Conservation (phyloP, 2,797 vertebrate species). For the Labroides dimidiatus region DNA sequence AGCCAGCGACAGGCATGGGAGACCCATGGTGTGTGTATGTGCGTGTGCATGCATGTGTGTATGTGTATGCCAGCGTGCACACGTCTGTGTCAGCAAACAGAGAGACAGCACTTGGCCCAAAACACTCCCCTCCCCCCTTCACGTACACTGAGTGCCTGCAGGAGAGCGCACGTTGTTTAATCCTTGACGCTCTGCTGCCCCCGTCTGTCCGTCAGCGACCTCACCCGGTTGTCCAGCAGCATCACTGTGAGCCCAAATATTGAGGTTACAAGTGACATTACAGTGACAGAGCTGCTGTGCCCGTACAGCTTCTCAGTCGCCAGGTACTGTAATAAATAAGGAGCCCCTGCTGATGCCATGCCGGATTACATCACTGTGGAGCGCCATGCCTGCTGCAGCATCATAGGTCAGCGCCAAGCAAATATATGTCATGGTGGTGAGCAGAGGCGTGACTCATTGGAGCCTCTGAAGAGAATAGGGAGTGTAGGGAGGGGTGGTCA, state of each 20-base stretch:
- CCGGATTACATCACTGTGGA: constrained; percentile 30
- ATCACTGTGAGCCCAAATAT: background rate
- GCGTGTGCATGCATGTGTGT: constrained; percentile 30
- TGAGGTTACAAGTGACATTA: constrained; percentile 40
- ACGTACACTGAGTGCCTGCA: constrained; percentile 10
- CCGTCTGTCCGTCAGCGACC: constrained; percentile 32
- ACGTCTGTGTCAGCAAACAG: constrained; percentile 70
- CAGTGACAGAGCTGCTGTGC: constrained; percentile 27
- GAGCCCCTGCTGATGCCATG: constrained; percentile 9
- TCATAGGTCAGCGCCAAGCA: background rate
- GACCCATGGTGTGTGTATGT: constrained; percentile 51
- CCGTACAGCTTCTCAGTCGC: constrained; percentile 21
- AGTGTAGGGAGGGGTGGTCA: background rate
- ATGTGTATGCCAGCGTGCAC: constrained; percentile 11
- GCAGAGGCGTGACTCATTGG: constrained; percentile 32
- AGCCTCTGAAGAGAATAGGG: background rate
- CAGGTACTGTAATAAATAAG: constrained; percentile 45
- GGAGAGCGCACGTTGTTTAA: background rate
- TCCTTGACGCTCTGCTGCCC: constrained; percentile 65
- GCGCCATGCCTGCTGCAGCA: constrained; percentile 1
- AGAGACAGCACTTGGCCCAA: constrained; percentile 61
- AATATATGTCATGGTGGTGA: constrained; percentile 28
- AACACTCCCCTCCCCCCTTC: constrained; percentile 58
- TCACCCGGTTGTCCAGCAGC: background rate
- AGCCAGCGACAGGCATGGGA: constrained; percentile 68